A percentile compares a stretch with the other conserved stretches of the same genome.
These are phyloP conservation scores for Drosophila parvula DNA, from an alignment of 1,140 invertebrate species.

Conservation along the genomic window DNA sequence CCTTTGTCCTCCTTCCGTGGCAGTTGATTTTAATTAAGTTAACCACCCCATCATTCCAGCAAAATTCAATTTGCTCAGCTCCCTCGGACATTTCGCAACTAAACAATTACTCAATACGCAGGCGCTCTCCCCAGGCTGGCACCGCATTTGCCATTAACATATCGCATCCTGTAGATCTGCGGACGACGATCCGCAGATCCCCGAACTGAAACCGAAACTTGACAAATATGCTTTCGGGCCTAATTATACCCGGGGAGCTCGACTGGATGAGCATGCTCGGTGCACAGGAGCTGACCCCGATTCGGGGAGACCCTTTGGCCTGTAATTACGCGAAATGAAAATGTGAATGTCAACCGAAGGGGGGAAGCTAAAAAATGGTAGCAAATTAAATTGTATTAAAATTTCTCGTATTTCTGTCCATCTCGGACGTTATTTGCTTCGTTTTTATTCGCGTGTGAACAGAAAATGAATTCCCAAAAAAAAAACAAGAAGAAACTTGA, in stretches of 20 bases:
- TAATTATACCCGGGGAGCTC: conserved; percentile 68
- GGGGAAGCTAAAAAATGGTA: conserved; percentile 54
- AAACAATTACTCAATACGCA: conserved; percentile 69
- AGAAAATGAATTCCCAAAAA: conserved; percentile 37
- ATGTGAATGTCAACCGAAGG: conserved; percentile 71
- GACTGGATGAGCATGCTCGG: conserved; percentile 59
- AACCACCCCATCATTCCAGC: background rate
- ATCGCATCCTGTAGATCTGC: conserved; percentile 76
- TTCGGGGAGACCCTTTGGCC: conserved; percentile 45
- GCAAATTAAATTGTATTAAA: conserved; percentile 80
- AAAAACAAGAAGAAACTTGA: conserved; percentile 30
- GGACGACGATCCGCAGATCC: conserved; percentile 30
- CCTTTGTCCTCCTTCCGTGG: background rate
- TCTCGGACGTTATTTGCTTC: conserved; percentile 27
- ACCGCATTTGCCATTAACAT: conserved; percentile 73
- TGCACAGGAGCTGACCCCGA: conserved; percentile 65
- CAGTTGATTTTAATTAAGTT: background rate
- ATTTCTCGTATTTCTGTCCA: conserved; percentile 57
- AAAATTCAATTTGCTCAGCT: conserved; percentile 17
- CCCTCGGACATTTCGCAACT: conserved; percentile 13
- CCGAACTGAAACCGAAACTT: conserved; percentile 54
- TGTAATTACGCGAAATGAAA: conserved; percentile 74
- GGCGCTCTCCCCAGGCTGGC: conserved; percentile 46
- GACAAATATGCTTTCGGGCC: conserved; percentile 78
- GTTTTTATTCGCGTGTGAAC: conserved; percentile 65